A percentile compares a stretch with the other conserved stretches of the same genome.
Conservation (phyloP, 2,888 invertebrate genomes). For the Drosophila dives region DNA sequence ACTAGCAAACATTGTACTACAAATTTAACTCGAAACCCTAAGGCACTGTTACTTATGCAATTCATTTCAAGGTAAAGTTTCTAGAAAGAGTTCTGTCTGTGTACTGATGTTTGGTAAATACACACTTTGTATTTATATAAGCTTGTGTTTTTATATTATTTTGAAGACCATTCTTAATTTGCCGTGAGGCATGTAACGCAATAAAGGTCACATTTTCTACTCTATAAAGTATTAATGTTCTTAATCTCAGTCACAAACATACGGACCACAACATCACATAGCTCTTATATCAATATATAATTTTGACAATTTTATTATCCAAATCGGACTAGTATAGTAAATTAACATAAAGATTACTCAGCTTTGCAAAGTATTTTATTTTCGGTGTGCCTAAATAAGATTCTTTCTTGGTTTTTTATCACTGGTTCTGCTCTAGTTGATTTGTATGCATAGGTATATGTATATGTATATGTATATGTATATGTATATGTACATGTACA, state of each 20-base stretch:
- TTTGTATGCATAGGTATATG: not conserved
- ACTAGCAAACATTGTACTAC: conserved; percentile 3
- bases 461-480: too few species aligned
- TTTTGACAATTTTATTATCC: not conserved
- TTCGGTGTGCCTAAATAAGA: not conserved
- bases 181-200: not conserved
- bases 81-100: conserved; percentile 6
- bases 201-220: not conserved
- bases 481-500: too few species aligned
- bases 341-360: not conserved
- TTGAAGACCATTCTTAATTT: not conserved
- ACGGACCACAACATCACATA: not conserved
- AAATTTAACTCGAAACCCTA: not conserved
- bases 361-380: not conserved
- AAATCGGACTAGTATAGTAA: not conserved
- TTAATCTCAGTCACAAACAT: not conserved
- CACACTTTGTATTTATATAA: not conserved
- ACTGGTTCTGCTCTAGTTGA: conserved; percentile 2
- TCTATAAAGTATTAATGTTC: not conserved
- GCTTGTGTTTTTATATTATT: not conserved
- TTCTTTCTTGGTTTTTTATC: not conserved
- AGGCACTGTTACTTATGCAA: not conserved
- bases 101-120: conserved; percentile 12
- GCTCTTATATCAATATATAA: not conserved
- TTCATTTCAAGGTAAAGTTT: conserved; percentile 8